Evolutionary conservation across 1,140 invertebrate genomes (phyloP).

Genomic region (Archegozetes longisetosus): DNA sequence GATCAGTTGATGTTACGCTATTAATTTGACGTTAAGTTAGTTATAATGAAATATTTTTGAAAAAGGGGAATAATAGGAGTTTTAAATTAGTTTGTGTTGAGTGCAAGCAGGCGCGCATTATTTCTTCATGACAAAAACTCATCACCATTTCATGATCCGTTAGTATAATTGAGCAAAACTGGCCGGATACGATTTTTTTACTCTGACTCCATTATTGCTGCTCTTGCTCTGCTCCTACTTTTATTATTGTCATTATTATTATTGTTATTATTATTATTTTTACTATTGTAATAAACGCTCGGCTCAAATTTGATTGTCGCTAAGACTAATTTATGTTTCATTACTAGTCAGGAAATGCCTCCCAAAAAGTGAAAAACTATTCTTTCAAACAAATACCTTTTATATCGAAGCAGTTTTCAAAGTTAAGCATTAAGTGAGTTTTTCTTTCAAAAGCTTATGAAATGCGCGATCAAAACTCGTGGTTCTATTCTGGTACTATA

Average conservation of each 20-base stretch:
- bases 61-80: too few relatives aligned
- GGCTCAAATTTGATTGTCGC: background rate
- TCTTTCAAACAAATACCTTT: background rate
- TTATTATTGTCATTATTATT: background rate
- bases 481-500: too few relatives aligned
- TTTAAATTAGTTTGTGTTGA: background rate
- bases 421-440: background rate
- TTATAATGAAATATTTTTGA: too few relatives aligned
- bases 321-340: background rate
- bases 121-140: background rate
- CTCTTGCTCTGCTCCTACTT: background rate
- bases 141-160: background rate
- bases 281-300: background rate
- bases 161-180: background rate
- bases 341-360: background rate
- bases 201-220: too few relatives aligned
- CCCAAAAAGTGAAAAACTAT: background rate
- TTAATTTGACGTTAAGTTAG: too few relatives aligned
- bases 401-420: background rate
- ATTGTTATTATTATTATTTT: background rate
- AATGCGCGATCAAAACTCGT: too few relatives aligned
- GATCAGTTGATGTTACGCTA: too few relatives aligned
- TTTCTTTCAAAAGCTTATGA: too few relatives aligned
- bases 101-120: background rate
- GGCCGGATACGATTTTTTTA: background rate